Base-by-base conservation (phyloP, 2,888 invertebrate species). In the Rhimphoctona megacephalus region DNA sequence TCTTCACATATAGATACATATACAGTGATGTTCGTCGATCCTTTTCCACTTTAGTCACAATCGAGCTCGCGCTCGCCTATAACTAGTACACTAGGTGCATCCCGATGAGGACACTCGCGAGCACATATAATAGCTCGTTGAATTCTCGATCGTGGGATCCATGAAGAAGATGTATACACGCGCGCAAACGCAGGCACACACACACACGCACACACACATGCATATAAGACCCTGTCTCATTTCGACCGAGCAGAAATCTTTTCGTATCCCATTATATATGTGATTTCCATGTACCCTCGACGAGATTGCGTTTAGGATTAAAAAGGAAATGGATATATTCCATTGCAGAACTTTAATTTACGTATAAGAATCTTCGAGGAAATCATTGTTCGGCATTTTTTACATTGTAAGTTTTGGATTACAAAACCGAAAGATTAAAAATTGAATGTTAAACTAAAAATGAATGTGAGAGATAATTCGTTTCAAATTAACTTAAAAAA, bases 91-190 rank as follows among this genome's bases (percentile, higher is more conserved):
- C 46, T 57, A 66, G 82, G 52, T 82, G 85, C 69, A 85, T 82
- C 79, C 74, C 36, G 79, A 85, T 83, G 79, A 85, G 85, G 73
- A 73, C 64, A 78, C 64, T 54, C 54, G 69, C 39, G 69, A 64
- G 54, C 49, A 22, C 25, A 77, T 30, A 25, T 74, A 78, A 64
- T 78, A 82, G 74, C 66, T 64, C 85, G 79, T 79, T 81, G 57
- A 54, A 74, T 73, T 74, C 85, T 78, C 78, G 83, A 80, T 83
- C 83, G 85, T 85, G 85, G 70, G 74, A 85, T 69, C 30, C 80
- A 14, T 46, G 49, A 69, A 33, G 49, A 46, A 39, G 39, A 61
- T 5, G 33, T 43, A 74, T 17, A 76, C 64, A 19, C 46, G 3
- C 70, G 73, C 22, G 52, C 22, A 25, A 9, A 9, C 11, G 8